Base-by-base conservation (phyloP, 2,113 vertebrate genomes). In the Corythornis madagascariensis region DNA sequence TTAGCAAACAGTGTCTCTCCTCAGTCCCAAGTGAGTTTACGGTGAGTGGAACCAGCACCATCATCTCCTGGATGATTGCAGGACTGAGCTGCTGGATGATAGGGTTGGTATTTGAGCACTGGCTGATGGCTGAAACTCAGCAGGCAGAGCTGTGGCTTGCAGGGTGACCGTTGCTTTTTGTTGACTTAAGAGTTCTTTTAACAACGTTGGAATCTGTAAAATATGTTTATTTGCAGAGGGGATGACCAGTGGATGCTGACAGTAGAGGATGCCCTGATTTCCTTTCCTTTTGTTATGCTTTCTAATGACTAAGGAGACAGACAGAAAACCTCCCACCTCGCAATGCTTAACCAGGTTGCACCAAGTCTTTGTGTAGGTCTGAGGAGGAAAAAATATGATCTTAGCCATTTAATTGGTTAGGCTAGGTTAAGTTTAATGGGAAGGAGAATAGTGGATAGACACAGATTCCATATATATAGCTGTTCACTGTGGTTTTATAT, bases 391-490 rank as follows among this genome's bases (percentile, higher is more conserved):
- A 93, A 92, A 81, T 16, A 63, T 83, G 87, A 90, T 96, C 92
- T 92, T 95, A 88, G 92, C 92, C n/a, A 9, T 69, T 91, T 97
- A 94, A 96, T 94, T 97, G 79, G 48, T 93, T 77, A 22, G 50
- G 59, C 85, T 93, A 92, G 24, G 70, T 71, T 90, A 85, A 86
- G 64, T 93, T 94, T 92, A 86, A 75, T 77, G 75, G 84, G 72
- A 76, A 88, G 83, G 76, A 67, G 71, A 79, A 84, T 48, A 63
- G 35, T 43, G 90, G 91, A 90, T 92, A 94, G 86, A 81, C 95
- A 77, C 67, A 91, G 76, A 63, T 94, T 95, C 95, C 83, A 86
- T 96, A 90, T 93, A 91, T 93, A 93, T 96, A 97, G 93, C 93
- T 87, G 33, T 55, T 85, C 73, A 79, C 90, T 93, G 80, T 33